These are phyloP conservation scores for Brachyptera risi DNA, from an alignment of 2,888 invertebrate species.

Conservation along the genomic window DNA sequence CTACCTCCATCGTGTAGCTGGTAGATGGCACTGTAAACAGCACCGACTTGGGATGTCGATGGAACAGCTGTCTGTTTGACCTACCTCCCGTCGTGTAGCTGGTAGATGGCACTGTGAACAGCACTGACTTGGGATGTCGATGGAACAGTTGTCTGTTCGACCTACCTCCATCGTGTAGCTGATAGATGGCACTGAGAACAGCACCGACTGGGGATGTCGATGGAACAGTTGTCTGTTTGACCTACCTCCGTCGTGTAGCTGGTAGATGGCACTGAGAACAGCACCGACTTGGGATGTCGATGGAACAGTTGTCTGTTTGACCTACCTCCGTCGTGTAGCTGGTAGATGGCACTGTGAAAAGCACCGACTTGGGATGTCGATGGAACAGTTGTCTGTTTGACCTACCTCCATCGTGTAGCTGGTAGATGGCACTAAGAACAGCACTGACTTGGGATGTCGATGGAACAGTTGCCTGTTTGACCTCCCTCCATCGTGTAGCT, in stretches of 20 bases:
- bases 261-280: conserved; percentile 18
- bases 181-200: conserved; percentile 18
- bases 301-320: not conserved
- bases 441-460: conserved; percentile 36
- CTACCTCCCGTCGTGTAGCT: too few relatives aligned
- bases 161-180: conserved; percentile 4
- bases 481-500: too few relatives aligned
- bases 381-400: not conserved
- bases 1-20: too few relatives aligned
- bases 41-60: too few relatives aligned
- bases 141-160: not conserved
- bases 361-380: conserved; percentile 36
- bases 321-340: conserved; percentile 4
- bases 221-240: not conserved
- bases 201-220: conserved; percentile 36
- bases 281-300: conserved; percentile 36
- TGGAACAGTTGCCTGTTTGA: too few relatives aligned
- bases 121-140: too few relatives aligned
- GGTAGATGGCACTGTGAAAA: conserved; percentile 17
- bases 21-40: too few relatives aligned
- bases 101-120: too few relatives aligned
- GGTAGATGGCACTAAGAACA: conserved; percentile 17
- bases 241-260: conserved; percentile 4
- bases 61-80: too few relatives aligned
- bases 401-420: conserved; percentile 4